Conservation (phyloP, 2,113 vertebrate genomes). For the Salvator merianae region DNA sequence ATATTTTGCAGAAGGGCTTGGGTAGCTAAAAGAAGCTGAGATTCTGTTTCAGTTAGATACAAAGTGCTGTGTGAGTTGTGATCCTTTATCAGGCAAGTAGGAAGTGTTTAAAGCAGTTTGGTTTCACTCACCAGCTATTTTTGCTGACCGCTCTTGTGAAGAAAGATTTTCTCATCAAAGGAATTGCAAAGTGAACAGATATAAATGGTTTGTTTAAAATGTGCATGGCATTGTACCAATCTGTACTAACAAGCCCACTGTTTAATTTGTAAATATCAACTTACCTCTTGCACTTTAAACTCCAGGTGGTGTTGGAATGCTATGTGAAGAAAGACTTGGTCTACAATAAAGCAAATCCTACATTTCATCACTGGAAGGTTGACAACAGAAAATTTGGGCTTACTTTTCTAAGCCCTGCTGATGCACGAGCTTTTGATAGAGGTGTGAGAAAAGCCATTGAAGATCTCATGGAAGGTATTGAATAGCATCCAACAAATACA, state of each 20-base stretch:
- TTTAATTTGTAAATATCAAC: slow-evolving; percentile 56
- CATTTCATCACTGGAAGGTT: slow-evolving; percentile 98
- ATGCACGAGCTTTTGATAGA: slow-evolving; percentile 95
- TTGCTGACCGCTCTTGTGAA: slow-evolving; percentile 2
- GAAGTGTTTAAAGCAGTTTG: not conserved
- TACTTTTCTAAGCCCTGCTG: slow-evolving; percentile 96
- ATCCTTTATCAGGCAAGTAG: not conserved
- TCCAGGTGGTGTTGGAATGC: slow-evolving; percentile 95
- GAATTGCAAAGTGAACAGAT: not conserved
- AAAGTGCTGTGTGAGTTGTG: not conserved
- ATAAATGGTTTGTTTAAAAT: slow-evolving; percentile 34
- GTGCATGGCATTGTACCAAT: not conserved
- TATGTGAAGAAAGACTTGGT: slow-evolving; percentile 95
- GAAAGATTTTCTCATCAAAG: not conserved
- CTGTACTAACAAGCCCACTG: rapidly evolving
- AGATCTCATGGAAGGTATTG: slow-evolving; percentile 95
- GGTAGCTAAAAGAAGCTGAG: not conserved
- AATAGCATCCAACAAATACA: not conserved
- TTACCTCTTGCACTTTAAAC: slow-evolving; percentile 55
- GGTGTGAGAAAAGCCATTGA: slow-evolving; percentile 97
- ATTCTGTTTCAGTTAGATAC: not conserved
- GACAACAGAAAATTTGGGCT: slow-evolving; percentile 95
- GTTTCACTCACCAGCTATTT: not conserved
- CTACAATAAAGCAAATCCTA: slow-evolving; percentile 98
- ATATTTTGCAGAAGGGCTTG: not conserved